Base-by-base conservation (phyloP, 1,140 invertebrate genomes). In the Melipona quadrifasciata region DNA sequence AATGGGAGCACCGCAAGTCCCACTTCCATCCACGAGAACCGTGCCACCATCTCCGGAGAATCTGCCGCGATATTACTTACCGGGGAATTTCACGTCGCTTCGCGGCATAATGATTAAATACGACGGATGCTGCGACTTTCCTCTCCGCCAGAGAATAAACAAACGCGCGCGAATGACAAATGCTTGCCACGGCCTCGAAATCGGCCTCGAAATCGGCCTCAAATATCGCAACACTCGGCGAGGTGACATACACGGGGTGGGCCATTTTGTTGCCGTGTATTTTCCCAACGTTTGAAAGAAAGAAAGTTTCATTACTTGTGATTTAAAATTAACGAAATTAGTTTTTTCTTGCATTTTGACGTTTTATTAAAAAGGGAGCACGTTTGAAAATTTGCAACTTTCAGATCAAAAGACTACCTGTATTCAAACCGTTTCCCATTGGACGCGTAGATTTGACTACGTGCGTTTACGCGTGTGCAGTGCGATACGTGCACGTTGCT, bases 11-110 rank as follows among this genome's bases (percentile, higher is more conserved):
- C 86, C 67, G 34, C 77, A 89, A 86, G 78, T 89, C 79, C 71
- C 87, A 68, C 21, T 61, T 89, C 89, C 87, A 89, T 90, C 82
- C 82, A n/a, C n/a, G 77, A 73, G 76, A 84, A 77, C 64, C 61
- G 58, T 80, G 89, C 87, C 87, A 75, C 82, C 51, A 80, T 89
- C 88, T 82, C 87, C n/a, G 27, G 89, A 82, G 85, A 77, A 77
- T 78, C 16, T 58, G n/a, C 61, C 58, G n/a, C 81, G 82, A 72
- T 84, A 76, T 31, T 80, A 24, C 57, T 73, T 67, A 55, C 21
- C 61, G 67, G 39, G 65, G 73, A 89, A 89, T 80, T 87, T 72
- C 74, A 64, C 64, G 78, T 84, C 65, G 75, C 79, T 86, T 81
- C 39, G n/a, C 77, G 84, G 58, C 78, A 79, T 73, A 64, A 27